Conservation (phyloP, 2,888 invertebrate genomes). For the Mythimna impura region DNA sequence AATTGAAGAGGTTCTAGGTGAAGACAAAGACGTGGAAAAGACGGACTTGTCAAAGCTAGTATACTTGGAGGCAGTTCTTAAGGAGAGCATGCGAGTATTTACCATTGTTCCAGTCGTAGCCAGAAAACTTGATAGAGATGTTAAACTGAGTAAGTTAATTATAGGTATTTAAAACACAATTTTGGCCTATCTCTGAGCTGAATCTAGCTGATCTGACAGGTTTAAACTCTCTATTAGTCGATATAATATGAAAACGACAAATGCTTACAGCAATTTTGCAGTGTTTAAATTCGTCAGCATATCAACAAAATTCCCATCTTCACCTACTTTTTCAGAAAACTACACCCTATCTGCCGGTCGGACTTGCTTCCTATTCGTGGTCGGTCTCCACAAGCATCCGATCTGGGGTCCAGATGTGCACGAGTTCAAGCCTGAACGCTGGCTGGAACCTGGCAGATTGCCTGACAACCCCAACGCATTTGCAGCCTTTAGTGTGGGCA, state of each 20-base stretch:
- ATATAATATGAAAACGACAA: too few species aligned
- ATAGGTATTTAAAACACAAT: too few species aligned
- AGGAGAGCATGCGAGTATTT: slow-evolving; percentile 80
- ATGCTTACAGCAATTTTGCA: background rate
- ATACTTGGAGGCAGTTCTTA: slow-evolving; percentile 81
- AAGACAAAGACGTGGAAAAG: slow-evolving; percentile 77
- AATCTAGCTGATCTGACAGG: too few species aligned
- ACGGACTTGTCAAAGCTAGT: slow-evolving; percentile 76
- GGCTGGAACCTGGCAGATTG: slow-evolving; percentile 73
- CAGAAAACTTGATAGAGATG: slow-evolving; percentile 74
- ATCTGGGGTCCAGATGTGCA: slow-evolving; percentile 77
- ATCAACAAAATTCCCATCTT: background rate
- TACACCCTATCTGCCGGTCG: slow-evolving; percentile 75
- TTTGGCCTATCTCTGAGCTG: too few species aligned
- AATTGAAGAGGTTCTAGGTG: slow-evolving; percentile 74
- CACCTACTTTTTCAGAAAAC: slow-evolving; percentile 68
- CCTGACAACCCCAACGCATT: slow-evolving; percentile 75
- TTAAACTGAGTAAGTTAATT: slow-evolving; percentile 77
- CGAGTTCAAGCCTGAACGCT: slow-evolving; percentile 78
- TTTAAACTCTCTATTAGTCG: too few species aligned
- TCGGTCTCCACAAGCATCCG: slow-evolving; percentile 76
- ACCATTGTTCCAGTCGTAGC: slow-evolving; percentile 78
- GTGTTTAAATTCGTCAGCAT: background rate
- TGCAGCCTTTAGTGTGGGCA: slow-evolving; percentile 77
- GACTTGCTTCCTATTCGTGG: slow-evolving; percentile 73